These are phyloP conservation scores for Pandemis heparana DNA, from an alignment of 2,888 invertebrate species.

Conservation along the genomic window DNA sequence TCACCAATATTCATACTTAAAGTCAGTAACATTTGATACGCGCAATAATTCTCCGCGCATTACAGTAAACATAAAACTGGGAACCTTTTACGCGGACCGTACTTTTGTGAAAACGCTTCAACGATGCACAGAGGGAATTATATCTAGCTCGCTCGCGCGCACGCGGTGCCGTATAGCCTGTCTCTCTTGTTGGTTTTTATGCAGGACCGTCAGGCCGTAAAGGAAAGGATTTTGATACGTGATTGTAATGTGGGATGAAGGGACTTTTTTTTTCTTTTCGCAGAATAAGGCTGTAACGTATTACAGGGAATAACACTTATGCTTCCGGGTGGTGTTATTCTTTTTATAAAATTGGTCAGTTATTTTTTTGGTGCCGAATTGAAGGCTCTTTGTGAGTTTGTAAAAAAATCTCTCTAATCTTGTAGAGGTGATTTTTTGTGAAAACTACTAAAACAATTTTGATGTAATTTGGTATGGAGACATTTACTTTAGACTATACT, in stretches of 20 bases:
- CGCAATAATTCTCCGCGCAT: slow-evolving; percentile 63
- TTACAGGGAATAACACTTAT: slow-evolving; percentile 41
- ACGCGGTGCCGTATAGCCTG: slow-evolving; percentile 37
- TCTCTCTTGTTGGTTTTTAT: slow-evolving; percentile 47
- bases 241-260: slow-evolving; percentile 60
- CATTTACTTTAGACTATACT: no score
- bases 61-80: slow-evolving; percentile 76
- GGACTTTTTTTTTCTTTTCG: slow-evolving; percentile 47
- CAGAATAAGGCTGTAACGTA: slow-evolving; percentile 27
- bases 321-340: slow-evolving; percentile 24
- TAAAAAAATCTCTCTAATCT: no score
- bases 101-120: slow-evolving; percentile 44
- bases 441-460: no score
- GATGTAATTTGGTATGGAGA: no score
- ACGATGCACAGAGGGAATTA: slow-evolving; percentile 45
- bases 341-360: slow-evolving; percentile 17
- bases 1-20: slow-evolving; percentile 45
- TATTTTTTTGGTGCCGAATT: no score
- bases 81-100: slow-evolving; percentile 69
- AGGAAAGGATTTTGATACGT: slow-evolving; percentile 67
- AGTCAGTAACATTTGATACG: slow-evolving; percentile 33
- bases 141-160: slow-evolving; percentile 50
- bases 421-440: no score
- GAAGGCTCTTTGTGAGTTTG: no score
- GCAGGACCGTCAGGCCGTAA: slow-evolving; percentile 55